Conservation (phyloP, 2,797 vertebrate genomes). For the Petrocephalus sullivani region DNA sequence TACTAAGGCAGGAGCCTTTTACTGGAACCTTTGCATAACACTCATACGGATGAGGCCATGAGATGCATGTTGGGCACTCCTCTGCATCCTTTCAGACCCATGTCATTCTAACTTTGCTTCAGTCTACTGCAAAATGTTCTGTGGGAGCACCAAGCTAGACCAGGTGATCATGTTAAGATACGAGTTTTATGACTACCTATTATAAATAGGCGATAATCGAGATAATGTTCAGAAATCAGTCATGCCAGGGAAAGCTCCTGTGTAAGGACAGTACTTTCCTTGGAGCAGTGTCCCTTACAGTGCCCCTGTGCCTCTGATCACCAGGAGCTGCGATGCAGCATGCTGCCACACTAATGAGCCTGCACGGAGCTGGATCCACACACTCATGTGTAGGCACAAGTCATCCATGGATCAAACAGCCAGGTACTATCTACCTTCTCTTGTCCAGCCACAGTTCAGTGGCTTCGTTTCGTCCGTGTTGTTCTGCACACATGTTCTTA, state of each 20-base stretch:
- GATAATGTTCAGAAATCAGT: not conserved
- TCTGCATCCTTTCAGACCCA: not conserved
- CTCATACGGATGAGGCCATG: not conserved
- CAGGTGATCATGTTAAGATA: not conserved
- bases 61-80: not conserved
- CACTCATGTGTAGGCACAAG: not conserved
- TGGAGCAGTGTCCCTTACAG: not conserved
- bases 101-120: not conserved
- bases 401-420: not conserved
- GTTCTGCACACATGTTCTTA: not conserved
- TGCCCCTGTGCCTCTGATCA: not conserved
- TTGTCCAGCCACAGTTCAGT: not conserved
- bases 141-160: not conserved
- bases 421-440: not conserved
- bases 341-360: not conserved
- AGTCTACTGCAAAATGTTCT: not conserved
- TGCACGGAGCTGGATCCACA: not conserved
- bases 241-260: not conserved
- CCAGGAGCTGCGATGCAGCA: no score
- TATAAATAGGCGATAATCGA: not conserved
- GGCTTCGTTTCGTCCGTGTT: not conserved
- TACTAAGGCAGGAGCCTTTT: not conserved
- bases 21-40: not conserved
- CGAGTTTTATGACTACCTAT: not conserved
- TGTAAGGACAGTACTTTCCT: not conserved